phyloP scores from a whole-genome alignment of 1,140 invertebrate genomes.

The Augochlora pura region DNA sequence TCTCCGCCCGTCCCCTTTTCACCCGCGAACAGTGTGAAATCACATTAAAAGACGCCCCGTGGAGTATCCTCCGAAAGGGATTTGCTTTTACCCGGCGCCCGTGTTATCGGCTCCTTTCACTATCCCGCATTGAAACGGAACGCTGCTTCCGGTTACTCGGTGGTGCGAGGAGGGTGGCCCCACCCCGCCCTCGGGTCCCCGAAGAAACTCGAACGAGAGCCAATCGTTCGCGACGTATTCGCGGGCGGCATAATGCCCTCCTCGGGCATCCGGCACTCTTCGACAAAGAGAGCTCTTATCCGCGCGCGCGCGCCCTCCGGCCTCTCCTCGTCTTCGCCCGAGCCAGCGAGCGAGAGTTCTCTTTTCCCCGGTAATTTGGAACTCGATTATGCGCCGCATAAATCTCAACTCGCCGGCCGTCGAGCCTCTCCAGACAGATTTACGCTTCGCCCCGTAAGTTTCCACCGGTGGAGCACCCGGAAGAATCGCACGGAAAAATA shows the following conservation, averaged over 20 bases:
- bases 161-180: too few species aligned
- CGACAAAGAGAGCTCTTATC: constrained; percentile 33
- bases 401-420: background rate
- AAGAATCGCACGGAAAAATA: background rate
- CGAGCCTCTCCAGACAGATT: background rate
- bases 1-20: background rate
- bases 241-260: constrained; percentile 20
- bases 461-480: background rate
- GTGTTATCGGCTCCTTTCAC: constrained; percentile 66
- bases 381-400: background rate
- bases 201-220: constrained; percentile 46
- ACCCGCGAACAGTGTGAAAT: constrained; percentile 28
- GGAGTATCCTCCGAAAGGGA: constrained; percentile 49
- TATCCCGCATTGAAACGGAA: constrained; percentile 62
- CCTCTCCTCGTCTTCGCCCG: background rate
- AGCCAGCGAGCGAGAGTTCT: background rate
- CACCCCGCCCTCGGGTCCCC: constrained; percentile 48
- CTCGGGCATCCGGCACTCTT: background rate
- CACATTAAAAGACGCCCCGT: constrained; percentile 42
- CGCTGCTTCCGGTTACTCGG: constrained; percentile 57
- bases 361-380: constrained; percentile 23
- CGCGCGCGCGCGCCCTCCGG: background rate
- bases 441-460: background rate
- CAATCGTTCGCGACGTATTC: constrained; percentile 39
- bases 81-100: constrained; percentile 26